Evolutionary conservation across 2,888 invertebrate species (phyloP), one percentile per base, ranked within the genome.

Genomic region (Cataglyphis albicans): DNA sequence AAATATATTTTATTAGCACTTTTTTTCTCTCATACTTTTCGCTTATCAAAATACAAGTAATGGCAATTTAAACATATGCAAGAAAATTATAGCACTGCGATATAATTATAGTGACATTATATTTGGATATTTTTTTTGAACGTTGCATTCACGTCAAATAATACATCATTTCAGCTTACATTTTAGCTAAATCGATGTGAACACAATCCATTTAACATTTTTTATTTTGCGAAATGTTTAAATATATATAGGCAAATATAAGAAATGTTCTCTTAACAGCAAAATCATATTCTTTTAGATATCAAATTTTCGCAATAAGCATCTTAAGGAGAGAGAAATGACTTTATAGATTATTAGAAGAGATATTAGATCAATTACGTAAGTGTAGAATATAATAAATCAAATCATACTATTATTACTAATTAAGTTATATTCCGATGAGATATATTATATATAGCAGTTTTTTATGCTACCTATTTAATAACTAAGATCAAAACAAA

Each of bases 51-150:
- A 84, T 86, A 87, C 89, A 87, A 89, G 81, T 75, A 64, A 75
- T 52, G 25, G 67, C 52, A 89, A 88, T 83, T 83, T 21, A 70
- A 87, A 89, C 59, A 75, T 83, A 87, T 87, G 83, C 87, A 84
- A 85, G 76, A 86, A 89, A 87, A 87, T 75, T 80, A 84, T 83
- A 89, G 86, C 89, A 86, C 84, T 89, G 87, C 63, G 72, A 87
- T 87, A 82, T 89, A 89, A 89, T 89, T 88, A 55, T 35, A 88
- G 86, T 82, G 86, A 88, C 80, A 84, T 89, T 89, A 83, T 41
- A 83, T 41, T 68, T 87, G 84, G 82, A 89, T 38, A 18, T 10
- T 57, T 25, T 35, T 35, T 32, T 32, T 32, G 21, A 84, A 64
- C 67, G 72, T 75, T 63, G 64, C 44, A n/a, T 48, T 64, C 48